These are phyloP conservation scores for Hippocampus guttulatus DNA, from an alignment of 2,113 vertebrate genomes.

Conservation along the genomic window DNA sequence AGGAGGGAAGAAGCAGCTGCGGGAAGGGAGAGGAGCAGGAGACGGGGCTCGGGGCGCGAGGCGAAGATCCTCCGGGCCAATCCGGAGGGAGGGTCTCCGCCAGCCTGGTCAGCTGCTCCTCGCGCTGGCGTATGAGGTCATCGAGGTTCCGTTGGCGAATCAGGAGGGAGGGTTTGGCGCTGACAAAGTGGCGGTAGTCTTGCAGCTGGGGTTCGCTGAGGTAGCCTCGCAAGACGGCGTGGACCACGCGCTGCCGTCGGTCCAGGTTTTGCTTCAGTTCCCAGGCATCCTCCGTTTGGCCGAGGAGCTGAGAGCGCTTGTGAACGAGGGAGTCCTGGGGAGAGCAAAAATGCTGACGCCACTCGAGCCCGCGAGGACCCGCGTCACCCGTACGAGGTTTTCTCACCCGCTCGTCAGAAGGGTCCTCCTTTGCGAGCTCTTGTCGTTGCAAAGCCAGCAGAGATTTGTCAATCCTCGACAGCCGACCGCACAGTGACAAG, in stretches of 20 bases:
- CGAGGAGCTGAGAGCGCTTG: constrained; percentile 83
- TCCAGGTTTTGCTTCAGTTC: constrained; percentile 97
- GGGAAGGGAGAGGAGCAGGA: constrained; percentile 29
- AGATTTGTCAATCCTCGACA: constrained; percentile 84
- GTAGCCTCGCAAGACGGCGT: constrained; percentile 81
- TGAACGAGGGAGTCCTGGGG: constrained; percentile 80
- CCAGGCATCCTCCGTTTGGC: constrained; percentile 88
- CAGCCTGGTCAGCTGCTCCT: constrained; percentile 84
- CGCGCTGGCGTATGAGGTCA: constrained; percentile 82
- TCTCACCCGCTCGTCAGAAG: constrained; percentile 81
- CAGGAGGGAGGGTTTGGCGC: constrained; percentile 84
- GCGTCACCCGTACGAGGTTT: background rate
- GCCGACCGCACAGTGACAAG: constrained; percentile 87
- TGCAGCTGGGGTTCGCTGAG: constrained; percentile 78
- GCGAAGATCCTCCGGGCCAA: background rate
- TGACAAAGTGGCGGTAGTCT: constrained; percentile 85
- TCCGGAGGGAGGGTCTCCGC: constrained; percentile 76
- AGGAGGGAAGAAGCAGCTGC: background rate
- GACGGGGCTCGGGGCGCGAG: background rate
- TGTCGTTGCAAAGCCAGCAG: constrained; percentile 69
- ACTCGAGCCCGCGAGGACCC: background rate
- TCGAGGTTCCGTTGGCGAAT: constrained; percentile 90
- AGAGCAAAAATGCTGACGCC: background rate
- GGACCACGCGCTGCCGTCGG: constrained; percentile 82
- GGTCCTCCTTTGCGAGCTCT: constrained; percentile 52